A percentile compares a stretch with the other conserved stretches of the same genome.
Conservation (phyloP, 2,113 vertebrate species). For the Elachura formosa region DNA sequence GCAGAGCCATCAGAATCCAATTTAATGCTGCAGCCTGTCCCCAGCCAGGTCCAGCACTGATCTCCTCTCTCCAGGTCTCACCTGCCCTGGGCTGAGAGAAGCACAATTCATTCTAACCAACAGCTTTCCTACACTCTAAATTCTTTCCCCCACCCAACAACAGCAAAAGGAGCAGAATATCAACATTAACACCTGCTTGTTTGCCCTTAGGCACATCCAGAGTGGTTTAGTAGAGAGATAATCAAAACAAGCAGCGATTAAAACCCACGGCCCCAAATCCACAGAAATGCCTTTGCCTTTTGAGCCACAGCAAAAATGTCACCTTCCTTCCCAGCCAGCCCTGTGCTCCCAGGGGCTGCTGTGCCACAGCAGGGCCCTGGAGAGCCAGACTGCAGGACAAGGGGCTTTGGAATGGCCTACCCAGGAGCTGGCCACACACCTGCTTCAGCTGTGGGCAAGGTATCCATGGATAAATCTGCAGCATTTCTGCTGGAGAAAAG, state of each 20-base stretch:
- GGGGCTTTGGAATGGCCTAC: background rate
- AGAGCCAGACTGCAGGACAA: background rate
- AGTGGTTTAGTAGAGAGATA: background rate
- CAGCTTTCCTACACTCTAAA: background rate
- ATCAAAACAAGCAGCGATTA: background rate
- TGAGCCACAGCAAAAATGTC: background rate
- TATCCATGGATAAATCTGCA: background rate
- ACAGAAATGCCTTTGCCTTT: background rate
- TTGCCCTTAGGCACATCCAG: background rate
- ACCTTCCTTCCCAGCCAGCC: background rate
- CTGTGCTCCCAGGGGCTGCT: background rate
- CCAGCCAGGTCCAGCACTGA: background rate
- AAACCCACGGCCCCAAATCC: background rate
- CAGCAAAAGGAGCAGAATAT: background rate
- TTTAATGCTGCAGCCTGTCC: background rate
- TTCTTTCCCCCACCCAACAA: background rate
- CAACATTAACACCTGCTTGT: background rate
- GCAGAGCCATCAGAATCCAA: background rate
- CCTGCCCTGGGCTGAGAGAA: background rate
- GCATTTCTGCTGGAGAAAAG: background rate
- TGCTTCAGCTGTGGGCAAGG: background rate
- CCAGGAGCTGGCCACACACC: background rate
- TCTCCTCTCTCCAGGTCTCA: background rate
- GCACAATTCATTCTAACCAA: background rate
- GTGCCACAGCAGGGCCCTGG: background rate